A percentile compares a stretch with the other conserved stretches of the same genome.
Evolutionary conservation across 2,113 vertebrate species (phyloP).

Genomic region (Corapipo altera): DNA sequence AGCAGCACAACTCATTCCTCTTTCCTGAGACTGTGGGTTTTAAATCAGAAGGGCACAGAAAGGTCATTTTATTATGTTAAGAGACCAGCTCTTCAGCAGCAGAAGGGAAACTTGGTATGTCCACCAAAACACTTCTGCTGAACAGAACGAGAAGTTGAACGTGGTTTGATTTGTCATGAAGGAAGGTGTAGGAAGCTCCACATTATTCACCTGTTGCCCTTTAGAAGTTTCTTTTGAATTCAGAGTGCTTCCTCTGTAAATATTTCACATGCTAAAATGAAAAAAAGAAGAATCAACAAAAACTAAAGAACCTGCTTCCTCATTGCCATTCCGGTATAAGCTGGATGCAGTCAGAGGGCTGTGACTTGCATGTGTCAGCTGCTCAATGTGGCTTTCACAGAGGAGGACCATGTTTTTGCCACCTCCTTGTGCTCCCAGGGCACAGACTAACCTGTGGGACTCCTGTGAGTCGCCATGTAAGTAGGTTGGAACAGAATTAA

Average conservation of each 20-base stretch:
- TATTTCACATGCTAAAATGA: background rate
- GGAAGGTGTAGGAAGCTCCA: background rate
- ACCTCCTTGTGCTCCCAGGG: background rate
- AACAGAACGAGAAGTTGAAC: background rate
- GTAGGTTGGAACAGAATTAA: background rate
- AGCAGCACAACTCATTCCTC: background rate
- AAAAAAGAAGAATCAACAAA: background rate
- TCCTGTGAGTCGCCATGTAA: background rate
- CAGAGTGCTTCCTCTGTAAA: background rate
- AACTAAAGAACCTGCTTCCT: background rate
- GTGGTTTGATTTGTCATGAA: background rate
- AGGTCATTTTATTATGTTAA: background rate
- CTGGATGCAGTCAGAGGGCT: background rate
- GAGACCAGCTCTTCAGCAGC: background rate
- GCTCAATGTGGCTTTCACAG: background rate
- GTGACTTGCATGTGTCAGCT: accelerated
- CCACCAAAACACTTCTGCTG: background rate
- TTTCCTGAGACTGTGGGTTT: background rate
- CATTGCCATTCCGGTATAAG: accelerated
- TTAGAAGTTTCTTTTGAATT: background rate
- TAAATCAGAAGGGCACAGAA: background rate
- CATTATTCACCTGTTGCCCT: background rate
- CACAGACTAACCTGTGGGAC: background rate
- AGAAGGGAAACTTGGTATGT: background rate
- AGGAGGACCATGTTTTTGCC: accelerated